These are phyloP conservation scores for Microctonus brassicae DNA, from an alignment of 2,888 invertebrate species.

Conservation along the genomic window DNA sequence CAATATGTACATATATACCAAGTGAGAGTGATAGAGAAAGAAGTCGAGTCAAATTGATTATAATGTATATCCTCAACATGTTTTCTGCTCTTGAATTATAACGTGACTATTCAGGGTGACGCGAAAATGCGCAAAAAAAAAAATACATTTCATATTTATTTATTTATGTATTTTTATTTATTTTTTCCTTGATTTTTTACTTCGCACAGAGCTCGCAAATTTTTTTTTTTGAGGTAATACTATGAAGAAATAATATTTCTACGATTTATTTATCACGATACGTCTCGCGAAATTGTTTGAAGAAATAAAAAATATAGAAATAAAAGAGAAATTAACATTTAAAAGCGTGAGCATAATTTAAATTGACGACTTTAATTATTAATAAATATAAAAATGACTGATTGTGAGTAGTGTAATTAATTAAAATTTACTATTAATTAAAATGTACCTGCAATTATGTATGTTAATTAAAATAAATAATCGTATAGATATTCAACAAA, in stretches of 20 bases:
- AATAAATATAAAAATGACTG: too few relatives aligned
- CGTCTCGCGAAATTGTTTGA: too few relatives aligned
- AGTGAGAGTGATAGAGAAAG: neutral
- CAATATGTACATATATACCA: neutral
- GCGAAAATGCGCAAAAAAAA: slow-evolving; percentile 43
- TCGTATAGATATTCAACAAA: neutral
- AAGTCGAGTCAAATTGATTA: neutral
- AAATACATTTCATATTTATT: neutral
- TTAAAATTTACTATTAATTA: too few relatives aligned
- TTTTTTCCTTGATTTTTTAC: neutral
- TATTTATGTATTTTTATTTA: neutral
- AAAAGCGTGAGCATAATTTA: too few relatives aligned
- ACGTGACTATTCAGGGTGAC: slow-evolving; percentile 32
- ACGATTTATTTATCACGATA: neutral
- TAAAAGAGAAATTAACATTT: too few relatives aligned
- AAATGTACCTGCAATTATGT: neutral
- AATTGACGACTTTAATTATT: too few relatives aligned
- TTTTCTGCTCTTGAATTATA: slow-evolving; percentile 43
- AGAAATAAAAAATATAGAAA: too few relatives aligned
- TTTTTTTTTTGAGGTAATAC: slow-evolving; percentile 41
- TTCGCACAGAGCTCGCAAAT: neutral
- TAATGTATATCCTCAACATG: neutral
- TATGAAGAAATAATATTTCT: slow-evolving; percentile 52
- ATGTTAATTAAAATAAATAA: neutral
- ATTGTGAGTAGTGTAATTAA: too few relatives aligned